These are phyloP conservation scores for Tetheella fluctuosa DNA, from an alignment of 2,888 invertebrate species.

Conservation along the genomic window DNA sequence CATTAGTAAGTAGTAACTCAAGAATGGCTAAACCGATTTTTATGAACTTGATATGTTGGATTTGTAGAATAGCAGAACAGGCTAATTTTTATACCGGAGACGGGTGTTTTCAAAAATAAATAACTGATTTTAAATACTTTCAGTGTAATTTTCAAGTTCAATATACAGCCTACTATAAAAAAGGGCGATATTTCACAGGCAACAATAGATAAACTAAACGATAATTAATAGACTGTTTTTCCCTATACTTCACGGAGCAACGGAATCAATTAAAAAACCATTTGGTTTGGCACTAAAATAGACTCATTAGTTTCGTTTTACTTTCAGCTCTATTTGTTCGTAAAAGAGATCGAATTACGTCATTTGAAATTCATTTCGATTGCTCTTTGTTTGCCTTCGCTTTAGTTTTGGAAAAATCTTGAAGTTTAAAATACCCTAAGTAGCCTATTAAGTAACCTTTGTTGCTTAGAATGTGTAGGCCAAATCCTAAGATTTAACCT, in stretches of 20 bases:
- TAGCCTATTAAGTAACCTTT: too few species aligned
- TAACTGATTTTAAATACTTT: too few species aligned
- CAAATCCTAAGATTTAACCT: too few species aligned
- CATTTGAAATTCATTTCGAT: slow-evolving; percentile 13
- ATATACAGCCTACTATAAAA: background rate
- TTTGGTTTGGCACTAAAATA: slow-evolving; percentile 61
- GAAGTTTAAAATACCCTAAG: background rate
- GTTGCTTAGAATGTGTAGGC: too few species aligned
- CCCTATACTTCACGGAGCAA: slow-evolving; percentile 56
- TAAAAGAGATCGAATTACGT: slow-evolving; percentile 33
- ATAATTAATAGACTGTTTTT: slow-evolving; percentile 39
- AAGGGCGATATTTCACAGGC: slow-evolving; percentile 20
- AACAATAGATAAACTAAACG: slow-evolving; percentile 30
- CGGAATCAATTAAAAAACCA: slow-evolving; percentile 61
- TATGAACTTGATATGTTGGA: too few species aligned
- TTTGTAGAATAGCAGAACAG: too few species aligned
- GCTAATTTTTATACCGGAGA: too few species aligned
- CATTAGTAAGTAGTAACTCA: too few species aligned
- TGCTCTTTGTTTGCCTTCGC: slow-evolving; percentile 15
- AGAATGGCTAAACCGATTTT: too few species aligned
- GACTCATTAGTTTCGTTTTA: slow-evolving; percentile 59
- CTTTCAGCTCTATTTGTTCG: slow-evolving; percentile 48
- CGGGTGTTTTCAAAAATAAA: too few species aligned
- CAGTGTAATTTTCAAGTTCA: too few species aligned
- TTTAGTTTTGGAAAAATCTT: background rate